phyloP scores from a whole-genome alignment of 1,140 invertebrate genomes.

The Lordiphosa mommai region DNA sequence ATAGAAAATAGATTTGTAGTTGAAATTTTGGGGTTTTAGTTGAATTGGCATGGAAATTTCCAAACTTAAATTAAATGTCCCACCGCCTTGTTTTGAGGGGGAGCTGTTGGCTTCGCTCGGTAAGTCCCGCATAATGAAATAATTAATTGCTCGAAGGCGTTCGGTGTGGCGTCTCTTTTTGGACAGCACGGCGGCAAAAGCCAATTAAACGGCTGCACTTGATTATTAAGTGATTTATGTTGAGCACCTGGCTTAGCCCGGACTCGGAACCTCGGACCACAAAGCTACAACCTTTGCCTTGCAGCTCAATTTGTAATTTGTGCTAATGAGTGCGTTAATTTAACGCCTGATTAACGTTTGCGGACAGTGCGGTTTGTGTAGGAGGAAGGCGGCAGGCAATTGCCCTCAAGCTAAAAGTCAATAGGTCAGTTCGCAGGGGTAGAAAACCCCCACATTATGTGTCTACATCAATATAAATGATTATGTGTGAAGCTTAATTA shows the following conservation, averaged over 20 bases:
- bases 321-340: slow-evolving; percentile 76
- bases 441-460: slow-evolving; percentile 8
- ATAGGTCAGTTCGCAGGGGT: slow-evolving; percentile 21
- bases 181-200: slow-evolving; percentile 26
- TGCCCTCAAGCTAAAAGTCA: slow-evolving; percentile 24
- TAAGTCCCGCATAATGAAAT: slow-evolving; percentile 39
- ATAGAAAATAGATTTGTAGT: slow-evolving; percentile 25
- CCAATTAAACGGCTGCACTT: slow-evolving; percentile 72
- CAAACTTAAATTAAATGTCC: slow-evolving; percentile 74
- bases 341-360: slow-evolving; percentile 73
- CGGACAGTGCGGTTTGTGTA: slow-evolving; percentile 21
- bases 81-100: neutral
- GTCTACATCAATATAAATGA: slow-evolving; percentile 25
- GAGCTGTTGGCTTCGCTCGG: slow-evolving; percentile 44
- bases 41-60: slow-evolving; percentile 66
- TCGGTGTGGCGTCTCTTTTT: neutral
- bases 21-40: slow-evolving; percentile 6
- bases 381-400: neutral
- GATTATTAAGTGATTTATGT: slow-evolving; percentile 76
- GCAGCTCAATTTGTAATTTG: slow-evolving; percentile 71
- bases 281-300: slow-evolving; percentile 14
- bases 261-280: neutral
- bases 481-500: slow-evolving; percentile 57
- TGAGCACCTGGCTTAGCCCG: slow-evolving; percentile 59
- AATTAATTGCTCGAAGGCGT: slow-evolving; percentile 53